A percentile compares a stretch with the other conserved stretches of the same genome.
Evolutionary conservation across 2,888 invertebrate species (phyloP).

Genomic region (Schizaphis graminum): DNA sequence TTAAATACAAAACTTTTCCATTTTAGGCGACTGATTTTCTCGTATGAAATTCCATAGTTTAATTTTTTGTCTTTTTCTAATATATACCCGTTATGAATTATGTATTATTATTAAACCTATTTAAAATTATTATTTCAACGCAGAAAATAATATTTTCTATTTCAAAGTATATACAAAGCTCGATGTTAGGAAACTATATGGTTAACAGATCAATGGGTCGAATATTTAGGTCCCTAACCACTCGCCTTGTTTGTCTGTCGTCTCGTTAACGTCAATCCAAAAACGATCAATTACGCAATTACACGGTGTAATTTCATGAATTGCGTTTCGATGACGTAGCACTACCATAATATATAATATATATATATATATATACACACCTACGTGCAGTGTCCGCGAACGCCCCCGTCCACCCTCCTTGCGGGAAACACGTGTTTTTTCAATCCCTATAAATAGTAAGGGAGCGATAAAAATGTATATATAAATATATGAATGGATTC

Average conservation of each 20-base stretch:
- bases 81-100: not conserved
- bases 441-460: slow-evolving; percentile 38
- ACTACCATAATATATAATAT: not conserved
- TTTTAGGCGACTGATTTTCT: not conserved
- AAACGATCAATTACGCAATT: slow-evolving; percentile 66
- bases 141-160: not conserved
- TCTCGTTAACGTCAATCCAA: slow-evolving; percentile 64
- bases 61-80: not conserved
- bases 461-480: slow-evolving; percentile 49
- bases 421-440: slow-evolving; percentile 59
- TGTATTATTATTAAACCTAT: not conserved
- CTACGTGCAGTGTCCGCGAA: not conserved
- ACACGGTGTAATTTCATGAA: slow-evolving; percentile 47
- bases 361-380: not conserved
- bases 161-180: not conserved
- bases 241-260: not conserved
- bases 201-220: not conserved
- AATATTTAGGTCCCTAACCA: slow-evolving; percentile 1
- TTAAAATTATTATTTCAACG: not conserved
- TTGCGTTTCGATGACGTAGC: slow-evolving; percentile 64
- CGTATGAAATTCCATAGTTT: not conserved
- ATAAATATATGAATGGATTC: slow-evolving; percentile 32
- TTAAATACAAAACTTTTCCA: not conserved
- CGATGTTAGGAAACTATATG: not conserved
- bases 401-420: slow-evolving; percentile 32